Base-by-base conservation (phyloP, 2,888 invertebrate species). In the Heliconius ismenius region DNA sequence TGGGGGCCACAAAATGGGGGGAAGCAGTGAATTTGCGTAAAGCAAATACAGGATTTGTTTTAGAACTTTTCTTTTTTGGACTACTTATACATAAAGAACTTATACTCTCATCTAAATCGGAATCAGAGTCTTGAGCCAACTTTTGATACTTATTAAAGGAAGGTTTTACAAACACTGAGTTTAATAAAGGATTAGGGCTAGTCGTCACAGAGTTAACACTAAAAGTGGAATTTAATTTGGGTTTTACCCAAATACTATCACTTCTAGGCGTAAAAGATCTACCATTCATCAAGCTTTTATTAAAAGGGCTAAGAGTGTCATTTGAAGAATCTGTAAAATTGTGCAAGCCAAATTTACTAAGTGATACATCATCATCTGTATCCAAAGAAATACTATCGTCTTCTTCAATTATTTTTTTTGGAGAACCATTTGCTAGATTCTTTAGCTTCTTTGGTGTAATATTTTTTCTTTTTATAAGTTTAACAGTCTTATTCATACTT, bases 91-190 rank as follows among this genome's bases (percentile, higher is more conserved):
- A 94, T 77, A 95, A 84, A 36, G 93, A 93, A 82, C 92, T 94
- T 77, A 95, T 92, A 83, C 95, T 95, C 75, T 95, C 94, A 79
- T 95, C 95, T 79, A 95, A 86, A 81, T 95, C 94, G 0, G 92
- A 92, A 83, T 94, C 94, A 0, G 92, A 94, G 79, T 94, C 93
- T 43, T 92, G 91, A 80, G 84, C 83, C 58, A 90, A 84, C 77
- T 92, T 91, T 79, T 91, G 93, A 80, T 92, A 93, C 79, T 90
- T 90, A 79, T 89, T 88, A 79, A 93, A 93, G 2, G 91, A 89
- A 13, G 93, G 93, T 83, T 94, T 93, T 24, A 87, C 84, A 77
- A 92, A 92, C 78, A 92, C 83, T 21, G 87, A 88, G 15, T 92
- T 92, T 9, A 91, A 86, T 28, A 90, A 84, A 18, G 89, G 88